Evolutionary conservation across 2,113 vertebrate species (phyloP), one percentile per base, ranked within the genome.

Genomic region (Aythya baeri): DNA sequence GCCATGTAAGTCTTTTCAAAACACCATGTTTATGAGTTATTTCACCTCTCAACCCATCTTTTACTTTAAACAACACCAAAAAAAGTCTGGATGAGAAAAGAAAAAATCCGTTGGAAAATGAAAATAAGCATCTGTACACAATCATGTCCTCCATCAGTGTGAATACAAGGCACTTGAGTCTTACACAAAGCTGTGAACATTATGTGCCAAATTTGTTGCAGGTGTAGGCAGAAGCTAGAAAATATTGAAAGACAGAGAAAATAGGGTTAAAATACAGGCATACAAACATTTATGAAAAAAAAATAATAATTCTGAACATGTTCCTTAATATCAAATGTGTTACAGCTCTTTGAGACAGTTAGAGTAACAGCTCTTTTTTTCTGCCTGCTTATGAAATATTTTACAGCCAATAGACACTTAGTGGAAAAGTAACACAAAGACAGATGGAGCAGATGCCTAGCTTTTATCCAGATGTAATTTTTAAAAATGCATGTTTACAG

Each of bases 131-230:
- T 76, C 90, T 89, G 88, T 72, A 34, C 36, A 86, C 88, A 91
- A 77, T 62, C 92, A 93, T 58, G 13, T 26, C 38, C 75, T 83
- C 73, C 88, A 41, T 81, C 93, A 88, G 88, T 54, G 90, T 32
- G 61, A 96, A 65, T 79, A 67, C 67, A 95, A 93, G 79, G 76
- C 77, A 85, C 74, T 73, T 9, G 57, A 97, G 76, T 84, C 71
- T 92, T 79, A 66, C 62, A 49, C 80, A 95, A 75, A 95, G 75
- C 91, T 96, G 91, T 82, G 94, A 95, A 93, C 52, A 55, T 91
- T 83, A 85, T 8, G 8, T 91, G 78, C 75, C 84, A 95, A 85
- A 95, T 95, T 81, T 54, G 52, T 90, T 95, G 71, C 93, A 97
- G 92, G 91, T 96, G 92, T 79, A 93, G 63, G 71, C 84, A 95